Evolutionary conservation across 2,113 vertebrate genomes (phyloP).

Genomic region (Toxotes jaculatrix): DNA sequence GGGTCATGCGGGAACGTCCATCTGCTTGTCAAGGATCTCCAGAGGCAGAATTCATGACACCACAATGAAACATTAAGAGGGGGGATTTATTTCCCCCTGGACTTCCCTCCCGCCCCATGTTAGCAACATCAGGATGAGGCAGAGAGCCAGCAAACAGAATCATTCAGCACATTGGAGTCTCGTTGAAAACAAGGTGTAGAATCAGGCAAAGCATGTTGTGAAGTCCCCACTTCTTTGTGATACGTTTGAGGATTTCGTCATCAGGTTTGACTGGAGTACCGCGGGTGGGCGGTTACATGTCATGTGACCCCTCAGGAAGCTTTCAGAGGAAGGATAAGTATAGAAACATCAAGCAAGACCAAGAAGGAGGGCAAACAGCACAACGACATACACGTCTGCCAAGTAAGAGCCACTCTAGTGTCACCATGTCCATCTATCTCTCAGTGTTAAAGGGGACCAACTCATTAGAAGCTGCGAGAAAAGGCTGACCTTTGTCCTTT

Average conservation of each 20-base stretch:
- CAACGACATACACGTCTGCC: not conserved
- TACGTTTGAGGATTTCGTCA: not conserved
- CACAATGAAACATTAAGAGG: constrained; percentile 30
- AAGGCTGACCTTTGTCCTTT: constrained; percentile 13
- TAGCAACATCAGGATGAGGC: constrained; percentile 18
- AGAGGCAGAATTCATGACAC: constrained; percentile 40
- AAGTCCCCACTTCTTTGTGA: not conserved
- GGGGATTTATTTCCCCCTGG: constrained; percentile 26
- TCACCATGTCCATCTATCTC: not conserved
- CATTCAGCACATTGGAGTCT: not conserved
- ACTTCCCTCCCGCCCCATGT: not conserved
- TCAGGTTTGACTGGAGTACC: not conserved
- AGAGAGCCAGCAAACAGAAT: not conserved
- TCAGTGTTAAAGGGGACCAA: constrained; percentile 9
- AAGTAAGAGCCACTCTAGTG: not conserved
- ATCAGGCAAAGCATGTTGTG: not conserved
- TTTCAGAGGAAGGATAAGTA: constrained; percentile 30
- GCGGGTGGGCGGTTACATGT: not conserved
- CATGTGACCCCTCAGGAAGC: constrained; percentile 24
- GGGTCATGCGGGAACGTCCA: not conserved
- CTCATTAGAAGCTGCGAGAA: constrained; percentile 17
- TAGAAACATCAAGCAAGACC: constrained; percentile 44
- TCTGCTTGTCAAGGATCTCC: constrained; percentile 30
- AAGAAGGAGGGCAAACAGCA: not conserved
- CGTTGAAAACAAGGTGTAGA: not conserved